phyloP scores from a whole-genome alignment of 2,113 vertebrate species.

The Vimba vimba region DNA sequence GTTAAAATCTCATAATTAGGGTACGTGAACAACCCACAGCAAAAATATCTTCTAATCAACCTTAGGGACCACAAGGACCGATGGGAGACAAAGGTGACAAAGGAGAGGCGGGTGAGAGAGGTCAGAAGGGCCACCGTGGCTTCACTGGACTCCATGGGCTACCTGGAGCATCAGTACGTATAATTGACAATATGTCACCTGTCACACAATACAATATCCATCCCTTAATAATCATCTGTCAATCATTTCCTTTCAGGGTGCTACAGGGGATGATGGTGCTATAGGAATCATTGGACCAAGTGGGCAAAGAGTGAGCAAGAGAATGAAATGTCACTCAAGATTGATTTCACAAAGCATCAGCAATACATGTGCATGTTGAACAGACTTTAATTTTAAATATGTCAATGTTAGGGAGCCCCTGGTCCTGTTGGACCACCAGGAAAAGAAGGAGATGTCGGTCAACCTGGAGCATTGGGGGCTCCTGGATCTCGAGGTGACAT shows the following conservation, averaged over 20 bases:
- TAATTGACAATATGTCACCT: neutral
- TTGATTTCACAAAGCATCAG: neutral
- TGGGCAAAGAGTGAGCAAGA: constrained; percentile 86
- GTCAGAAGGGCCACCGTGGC: constrained; percentile 96
- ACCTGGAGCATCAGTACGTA: constrained; percentile 88
- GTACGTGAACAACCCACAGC: too few relatives aligned
- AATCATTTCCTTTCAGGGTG: constrained; percentile 75
- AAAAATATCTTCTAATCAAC: constrained; percentile 17
- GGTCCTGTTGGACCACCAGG: constrained; percentile 92
- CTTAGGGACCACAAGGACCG: constrained; percentile 96
- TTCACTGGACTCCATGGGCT: constrained; percentile 95
- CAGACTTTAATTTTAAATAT: neutral
- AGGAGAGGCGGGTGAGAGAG: constrained; percentile 89
- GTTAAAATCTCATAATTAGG: too few relatives aligned
- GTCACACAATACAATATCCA: neutral
- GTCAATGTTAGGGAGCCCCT: constrained; percentile 82
- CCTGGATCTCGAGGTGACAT: constrained; percentile 87
- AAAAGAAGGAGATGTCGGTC: constrained; percentile 89
- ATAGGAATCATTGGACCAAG: constrained; percentile 90
- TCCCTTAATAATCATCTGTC: neutral
- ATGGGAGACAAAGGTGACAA: constrained; percentile 91
- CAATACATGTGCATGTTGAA: neutral
- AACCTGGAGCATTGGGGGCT: constrained; percentile 85
- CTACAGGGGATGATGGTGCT: constrained; percentile 86
- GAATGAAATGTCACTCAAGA: neutral